Conservation (phyloP, 1,140 invertebrate genomes). For the Delia radicum region DNA sequence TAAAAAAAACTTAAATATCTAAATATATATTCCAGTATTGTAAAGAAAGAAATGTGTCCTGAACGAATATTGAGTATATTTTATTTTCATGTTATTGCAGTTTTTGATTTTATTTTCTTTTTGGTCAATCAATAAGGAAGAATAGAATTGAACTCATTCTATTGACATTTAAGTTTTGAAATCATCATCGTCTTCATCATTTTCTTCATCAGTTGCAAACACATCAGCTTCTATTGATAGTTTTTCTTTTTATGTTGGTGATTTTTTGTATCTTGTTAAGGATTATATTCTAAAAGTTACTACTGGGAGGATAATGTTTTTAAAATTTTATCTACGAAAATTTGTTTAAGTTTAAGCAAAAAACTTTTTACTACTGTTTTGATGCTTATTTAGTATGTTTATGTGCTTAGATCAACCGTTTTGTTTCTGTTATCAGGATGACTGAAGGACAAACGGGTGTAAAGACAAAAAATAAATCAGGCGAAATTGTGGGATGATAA, state of each 20-base stretch:
- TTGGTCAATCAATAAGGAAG: neutral
- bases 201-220: neutral
- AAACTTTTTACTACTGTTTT: no score
- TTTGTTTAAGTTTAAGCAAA: no score
- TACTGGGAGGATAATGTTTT: no score
- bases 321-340: no score
- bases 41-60: neutral
- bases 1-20: neutral
- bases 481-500: no score
- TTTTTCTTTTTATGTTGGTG: neutral
- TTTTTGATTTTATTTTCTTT: neutral
- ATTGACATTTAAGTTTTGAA: neutral
- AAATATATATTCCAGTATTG: neutral
- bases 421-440: no score
- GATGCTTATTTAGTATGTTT: no score
- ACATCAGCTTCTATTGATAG: neutral
- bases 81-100: neutral
- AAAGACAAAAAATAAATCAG: no score
- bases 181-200: neutral
- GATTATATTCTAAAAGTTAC: no score
- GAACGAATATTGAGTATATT: neutral
- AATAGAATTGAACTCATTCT: neutral
- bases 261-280: no score
- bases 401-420: no score
- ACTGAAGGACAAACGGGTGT: no score